Evolutionary conservation across 2,888 invertebrate genomes (phyloP).

Genomic region (Pilophorus perplexus): DNA sequence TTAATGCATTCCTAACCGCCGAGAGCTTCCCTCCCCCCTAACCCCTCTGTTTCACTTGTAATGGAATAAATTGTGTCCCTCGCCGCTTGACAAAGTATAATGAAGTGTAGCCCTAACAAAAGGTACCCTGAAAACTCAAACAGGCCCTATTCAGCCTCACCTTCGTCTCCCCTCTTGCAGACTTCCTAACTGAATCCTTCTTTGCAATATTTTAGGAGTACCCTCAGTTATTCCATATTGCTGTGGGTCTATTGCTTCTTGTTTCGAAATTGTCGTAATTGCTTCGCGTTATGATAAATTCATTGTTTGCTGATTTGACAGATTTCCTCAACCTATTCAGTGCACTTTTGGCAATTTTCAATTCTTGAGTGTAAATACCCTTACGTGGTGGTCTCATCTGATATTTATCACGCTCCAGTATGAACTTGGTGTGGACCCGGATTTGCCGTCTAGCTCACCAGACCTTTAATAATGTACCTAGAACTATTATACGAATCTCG

Average conservation of each 20-base stretch:
- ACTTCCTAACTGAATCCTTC: conserved; percentile 21
- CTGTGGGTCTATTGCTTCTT: background rate
- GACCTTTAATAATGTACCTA: too few species aligned
- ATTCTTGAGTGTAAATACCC: too few species aligned
- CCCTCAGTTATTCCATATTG: conserved; percentile 28
- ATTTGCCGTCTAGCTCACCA: too few species aligned
- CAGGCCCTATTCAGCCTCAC: conserved; percentile 13
- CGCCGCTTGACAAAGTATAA: conserved; percentile 33
- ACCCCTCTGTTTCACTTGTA: conserved; percentile 31
- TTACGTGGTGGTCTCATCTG: too few species aligned
- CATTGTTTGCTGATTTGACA: too few species aligned
- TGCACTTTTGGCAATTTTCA: too few species aligned
- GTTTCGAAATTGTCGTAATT: too few species aligned
- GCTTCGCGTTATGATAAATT: too few species aligned
- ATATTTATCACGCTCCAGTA: too few species aligned
- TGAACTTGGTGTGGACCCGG: too few species aligned
- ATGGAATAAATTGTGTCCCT: conserved; percentile 36
- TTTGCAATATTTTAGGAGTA: conserved; percentile 24
- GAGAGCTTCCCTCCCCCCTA: conserved; percentile 17
- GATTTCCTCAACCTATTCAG: too few species aligned
- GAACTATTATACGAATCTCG: too few species aligned
- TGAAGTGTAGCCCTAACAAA: conserved; percentile 33
- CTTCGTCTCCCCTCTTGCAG: background rate
- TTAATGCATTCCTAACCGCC: conserved; percentile 34
- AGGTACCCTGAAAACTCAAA: conserved; percentile 35